These are phyloP conservation scores for Leucania comma DNA, from an alignment of 2,888 invertebrate species.

Conservation along the genomic window DNA sequence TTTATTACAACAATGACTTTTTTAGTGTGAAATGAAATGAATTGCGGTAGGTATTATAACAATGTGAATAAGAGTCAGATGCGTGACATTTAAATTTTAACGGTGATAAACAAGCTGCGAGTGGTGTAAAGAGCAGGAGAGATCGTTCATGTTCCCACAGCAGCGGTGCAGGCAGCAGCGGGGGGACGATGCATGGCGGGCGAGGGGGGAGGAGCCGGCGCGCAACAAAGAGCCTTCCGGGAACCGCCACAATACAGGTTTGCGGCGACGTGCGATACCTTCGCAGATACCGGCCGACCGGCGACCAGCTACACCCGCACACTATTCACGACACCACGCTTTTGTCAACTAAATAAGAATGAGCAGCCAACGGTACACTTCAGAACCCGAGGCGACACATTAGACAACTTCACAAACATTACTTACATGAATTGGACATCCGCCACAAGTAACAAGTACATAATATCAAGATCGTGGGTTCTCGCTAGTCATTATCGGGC, in stretches of 20 bases:
- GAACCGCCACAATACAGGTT: conserved; percentile 90
- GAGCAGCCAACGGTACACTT: conserved; percentile 75
- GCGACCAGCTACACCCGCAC: conserved; percentile 79
- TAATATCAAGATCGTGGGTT: conserved; percentile 61
- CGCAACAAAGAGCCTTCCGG: conserved; percentile 89
- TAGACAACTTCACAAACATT: conserved; percentile 37
- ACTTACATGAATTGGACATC: conserved; percentile 33
- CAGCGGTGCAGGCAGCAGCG: conserved; percentile 67
- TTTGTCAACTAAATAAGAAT: conserved; percentile 82
- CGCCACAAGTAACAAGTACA: conserved; percentile 37
- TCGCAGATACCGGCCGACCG: conserved; percentile 86
- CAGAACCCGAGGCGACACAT: conserved; percentile 21
- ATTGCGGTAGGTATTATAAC: conserved; percentile 17
- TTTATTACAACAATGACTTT: conserved; percentile 23
- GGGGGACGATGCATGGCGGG: conserved; percentile 67
- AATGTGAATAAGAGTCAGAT: conserved; percentile 35
- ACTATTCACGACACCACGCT: conserved; percentile 70
- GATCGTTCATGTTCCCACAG: conserved; percentile 79
- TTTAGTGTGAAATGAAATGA: conserved; percentile 2
- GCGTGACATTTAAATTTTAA: conserved; percentile 54
- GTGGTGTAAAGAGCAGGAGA: conserved; percentile 68
- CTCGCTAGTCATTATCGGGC: conserved; percentile 68
- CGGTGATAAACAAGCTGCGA: conserved; percentile 61
- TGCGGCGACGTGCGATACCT: conserved; percentile 90
- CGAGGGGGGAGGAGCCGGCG: conserved; percentile 77